Evolutionary conservation across 1,140 invertebrate species (phyloP), one percentile per base, ranked within the genome.

Genomic region (Drosophila repletoides): DNA sequence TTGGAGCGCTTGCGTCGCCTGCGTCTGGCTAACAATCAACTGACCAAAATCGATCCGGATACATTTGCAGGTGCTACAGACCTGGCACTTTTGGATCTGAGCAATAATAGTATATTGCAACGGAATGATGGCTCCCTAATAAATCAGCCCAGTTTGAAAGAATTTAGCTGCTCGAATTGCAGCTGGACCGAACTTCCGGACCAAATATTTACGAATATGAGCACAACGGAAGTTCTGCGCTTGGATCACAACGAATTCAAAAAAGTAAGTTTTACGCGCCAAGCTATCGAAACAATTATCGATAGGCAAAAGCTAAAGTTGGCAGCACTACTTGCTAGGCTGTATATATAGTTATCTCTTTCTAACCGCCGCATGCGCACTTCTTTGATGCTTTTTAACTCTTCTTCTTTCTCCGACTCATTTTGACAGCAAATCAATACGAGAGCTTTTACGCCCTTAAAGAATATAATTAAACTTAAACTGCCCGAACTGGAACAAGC

Each of bases 1-100:
- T 36, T 86, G 36, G 56, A 66, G 24, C 72, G 66, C 22, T 53
- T 89, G 45, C 68, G 69, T 24, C 67, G 88, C 2, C 49, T 89
- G n/a, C 91, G 92, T 61, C 61, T 93, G 66, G 88, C 91, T 58
- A 91, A 91, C 36, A 93, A 93, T 74, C 90, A 91, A 49, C 64
- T 93, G 17, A 91, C 87, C 9, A 88, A 89, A 73, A 90, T 93
- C 38, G 83, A 90, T 19, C 90, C 92, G 5, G 91, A 92, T 63
- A 89, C 90, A 4, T 91, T 93, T 73, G 86, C 90, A 1, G 73
- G 77, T 6, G 88, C 92, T 17, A 90, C 88, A 40, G 90, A 91
- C 21, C 76, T 93, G 36, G 88, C 88, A 56, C 72, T 90, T 31
- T 73, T 93, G 51, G 91, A 92, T 76, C 88, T 92, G 51, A 90